A percentile compares a stretch with the other conserved stretches of the same genome.
phyloP scores from a whole-genome alignment of 2,888 invertebrate genomes.

The Caenorhabditis sp. region DNA sequence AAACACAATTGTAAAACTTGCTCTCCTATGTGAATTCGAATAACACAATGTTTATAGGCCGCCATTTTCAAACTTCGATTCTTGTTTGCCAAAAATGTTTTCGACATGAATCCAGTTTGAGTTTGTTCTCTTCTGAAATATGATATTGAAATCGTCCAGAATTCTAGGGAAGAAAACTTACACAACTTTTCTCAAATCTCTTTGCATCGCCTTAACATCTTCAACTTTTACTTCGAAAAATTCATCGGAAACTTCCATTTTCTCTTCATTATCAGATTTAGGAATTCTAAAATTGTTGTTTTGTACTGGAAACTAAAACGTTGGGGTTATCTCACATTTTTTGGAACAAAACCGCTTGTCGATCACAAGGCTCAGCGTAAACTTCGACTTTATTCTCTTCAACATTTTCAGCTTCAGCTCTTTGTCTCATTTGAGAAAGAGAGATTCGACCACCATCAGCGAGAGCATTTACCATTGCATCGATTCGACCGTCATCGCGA shows the following conservation, averaged over 20 bases:
- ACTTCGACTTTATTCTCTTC: slow-evolving; percentile 16
- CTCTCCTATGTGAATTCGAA: slow-evolving; percentile 53
- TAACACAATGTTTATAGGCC: slow-evolving; percentile 56
- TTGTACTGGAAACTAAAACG: neutral
- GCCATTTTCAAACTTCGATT: slow-evolving; percentile 53
- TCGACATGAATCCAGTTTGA: slow-evolving; percentile 52
- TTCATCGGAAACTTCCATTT: slow-evolving; percentile 46
- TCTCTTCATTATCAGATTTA: slow-evolving; percentile 12
- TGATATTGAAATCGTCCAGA: slow-evolving; percentile 2
- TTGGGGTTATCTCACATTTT: slow-evolving; percentile 31
- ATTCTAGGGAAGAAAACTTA: slow-evolving; percentile 11
- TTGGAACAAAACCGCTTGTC: slow-evolving; percentile 40
- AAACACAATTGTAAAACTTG: slow-evolving; percentile 52
- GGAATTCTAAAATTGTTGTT: slow-evolving; percentile 4
- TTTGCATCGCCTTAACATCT: slow-evolving; percentile 54
- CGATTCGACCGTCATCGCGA: slow-evolving; percentile 11
- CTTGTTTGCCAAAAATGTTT: slow-evolving; percentile 44
- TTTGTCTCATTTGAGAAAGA: slow-evolving; percentile 11
- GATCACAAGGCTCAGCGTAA: slow-evolving; percentile 45
- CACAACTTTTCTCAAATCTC: slow-evolving; percentile 48
- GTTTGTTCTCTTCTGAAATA: slow-evolving; percentile 43
- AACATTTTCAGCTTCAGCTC: slow-evolving; percentile 13
- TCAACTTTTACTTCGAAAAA: slow-evolving; percentile 56
- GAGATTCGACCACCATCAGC: slow-evolving; percentile 37
- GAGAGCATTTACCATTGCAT: slow-evolving; percentile 35